phyloP scores from a whole-genome alignment of 2,113 vertebrate species.

The Neogobius melanostomus region DNA sequence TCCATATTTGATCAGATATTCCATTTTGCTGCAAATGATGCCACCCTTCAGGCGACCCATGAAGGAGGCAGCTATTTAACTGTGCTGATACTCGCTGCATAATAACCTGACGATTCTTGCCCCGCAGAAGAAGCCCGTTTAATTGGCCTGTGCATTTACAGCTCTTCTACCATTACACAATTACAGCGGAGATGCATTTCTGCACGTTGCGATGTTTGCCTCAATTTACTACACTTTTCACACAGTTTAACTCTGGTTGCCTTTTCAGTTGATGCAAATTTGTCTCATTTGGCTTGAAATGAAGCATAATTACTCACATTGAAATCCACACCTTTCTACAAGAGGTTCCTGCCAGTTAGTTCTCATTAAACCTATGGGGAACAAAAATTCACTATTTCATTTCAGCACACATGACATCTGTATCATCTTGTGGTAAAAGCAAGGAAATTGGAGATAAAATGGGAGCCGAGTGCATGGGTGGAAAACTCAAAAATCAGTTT shows the following conservation, averaged over 20 bases:
- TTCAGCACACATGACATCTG: conserved; percentile 77
- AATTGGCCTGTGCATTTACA: conserved; percentile 83
- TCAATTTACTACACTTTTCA: conserved; percentile 84
- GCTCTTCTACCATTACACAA: conserved; percentile 84
- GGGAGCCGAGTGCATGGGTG: conserved; percentile 63
- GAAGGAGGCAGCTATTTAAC: conserved; percentile 77
- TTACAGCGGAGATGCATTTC: conserved; percentile 83
- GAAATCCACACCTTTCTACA: conserved; percentile 81
- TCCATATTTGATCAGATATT: conserved; percentile 81
- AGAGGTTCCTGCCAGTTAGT: conserved; percentile 82
- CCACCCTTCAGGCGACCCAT: conserved; percentile 65
- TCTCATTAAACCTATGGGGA: conserved; percentile 76
- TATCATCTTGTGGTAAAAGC: conserved; percentile 77
- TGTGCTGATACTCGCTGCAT: conserved; percentile 75
- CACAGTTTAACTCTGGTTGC: conserved; percentile 78
- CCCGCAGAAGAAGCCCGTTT: conserved; percentile 82
- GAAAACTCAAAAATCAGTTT: conserved; percentile 63
- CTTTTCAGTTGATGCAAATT: conserved; percentile 84
- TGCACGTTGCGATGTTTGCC: conserved; percentile 80
- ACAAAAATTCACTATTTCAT: conserved; percentile 75
- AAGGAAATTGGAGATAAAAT: conserved; percentile 77
- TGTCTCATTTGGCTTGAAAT: conserved; percentile 81
- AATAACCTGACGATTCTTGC: conserved; percentile 80
- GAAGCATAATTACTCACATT: conserved; percentile 83
- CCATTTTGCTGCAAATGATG: conserved; percentile 82